These are phyloP conservation scores for Protomyctophum bolini DNA, from an alignment of 2,113 vertebrate genomes.

Conservation along the genomic window DNA sequence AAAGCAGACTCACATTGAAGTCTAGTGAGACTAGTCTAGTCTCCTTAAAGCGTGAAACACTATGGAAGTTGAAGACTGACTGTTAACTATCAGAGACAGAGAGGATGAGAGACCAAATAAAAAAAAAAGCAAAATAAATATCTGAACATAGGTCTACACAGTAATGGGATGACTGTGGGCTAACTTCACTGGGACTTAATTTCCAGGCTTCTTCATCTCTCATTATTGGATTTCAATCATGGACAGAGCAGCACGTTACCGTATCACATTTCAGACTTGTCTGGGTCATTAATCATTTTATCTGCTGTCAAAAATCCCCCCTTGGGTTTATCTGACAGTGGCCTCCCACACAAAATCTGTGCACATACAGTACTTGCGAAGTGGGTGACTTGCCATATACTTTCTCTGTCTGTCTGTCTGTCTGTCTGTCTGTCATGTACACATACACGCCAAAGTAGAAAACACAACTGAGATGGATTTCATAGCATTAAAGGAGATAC, in stretches of 20 bases:
- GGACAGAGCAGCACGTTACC: neutral
- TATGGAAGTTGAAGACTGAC: conserved; percentile 13
- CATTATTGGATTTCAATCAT: conserved; percentile 14
- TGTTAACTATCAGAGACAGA: neutral
- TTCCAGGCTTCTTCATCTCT: neutral
- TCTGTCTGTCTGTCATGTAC: neutral
- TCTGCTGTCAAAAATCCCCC: conserved; percentile 32
- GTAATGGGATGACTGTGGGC: neutral
- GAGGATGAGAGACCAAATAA: neutral
- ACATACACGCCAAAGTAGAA: neutral
- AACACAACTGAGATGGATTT: neutral
- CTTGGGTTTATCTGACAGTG: conserved; percentile 6
- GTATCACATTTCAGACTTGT: too few species aligned
- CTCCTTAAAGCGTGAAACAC: conserved; percentile 26
- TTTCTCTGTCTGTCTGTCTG: neutral
- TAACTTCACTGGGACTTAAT: neutral
- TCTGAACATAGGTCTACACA: conserved; percentile 1
- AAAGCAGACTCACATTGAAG: too few species aligned
- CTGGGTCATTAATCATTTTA: conserved; percentile 2
- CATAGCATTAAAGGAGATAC: neutral
- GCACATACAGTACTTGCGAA: neutral
- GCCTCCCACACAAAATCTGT: conserved; percentile 1
- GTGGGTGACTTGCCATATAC: too few species aligned
- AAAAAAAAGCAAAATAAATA: conserved; percentile 1
- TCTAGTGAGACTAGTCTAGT: too few species aligned